Evolutionary conservation across 2,113 vertebrate genomes (phyloP).

Genomic region (Pycnonotus jocosus): DNA sequence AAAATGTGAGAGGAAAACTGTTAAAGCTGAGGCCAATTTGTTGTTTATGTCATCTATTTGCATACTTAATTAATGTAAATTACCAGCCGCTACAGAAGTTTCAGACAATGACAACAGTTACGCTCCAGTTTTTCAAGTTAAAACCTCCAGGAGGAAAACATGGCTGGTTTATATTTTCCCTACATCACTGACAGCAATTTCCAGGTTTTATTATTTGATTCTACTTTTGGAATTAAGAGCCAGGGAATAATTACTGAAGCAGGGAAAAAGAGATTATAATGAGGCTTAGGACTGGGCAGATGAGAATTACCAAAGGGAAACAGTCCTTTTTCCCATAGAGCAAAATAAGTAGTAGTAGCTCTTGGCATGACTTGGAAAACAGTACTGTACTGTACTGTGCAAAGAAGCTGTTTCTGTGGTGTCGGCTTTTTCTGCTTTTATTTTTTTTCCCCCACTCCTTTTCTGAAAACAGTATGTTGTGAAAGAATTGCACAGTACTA

Average conservation of each 20-base stretch:
- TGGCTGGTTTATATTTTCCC: background rate
- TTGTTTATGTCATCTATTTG: slow-evolving; percentile 33
- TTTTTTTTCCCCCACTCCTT: background rate
- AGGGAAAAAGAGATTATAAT: background rate
- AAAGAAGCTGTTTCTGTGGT: background rate
- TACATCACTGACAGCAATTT: background rate
- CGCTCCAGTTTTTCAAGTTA: background rate
- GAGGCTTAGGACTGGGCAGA: background rate
- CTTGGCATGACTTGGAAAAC: background rate
- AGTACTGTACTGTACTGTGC: background rate
- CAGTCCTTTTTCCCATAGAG: background rate
- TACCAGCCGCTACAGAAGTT: slow-evolving; percentile 20
- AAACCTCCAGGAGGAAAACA: slow-evolving; percentile 8
- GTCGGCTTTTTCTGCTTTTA: background rate
- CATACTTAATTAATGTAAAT: slow-evolving; percentile 58
- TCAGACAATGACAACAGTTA: slow-evolving; percentile 32
- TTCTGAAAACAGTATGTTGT: background rate
- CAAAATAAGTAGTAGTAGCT: background rate
- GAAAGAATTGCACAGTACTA: background rate
- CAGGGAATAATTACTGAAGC: background rate
- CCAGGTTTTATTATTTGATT: background rate
- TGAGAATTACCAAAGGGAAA: background rate
- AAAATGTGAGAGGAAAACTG: slow-evolving; percentile 21
- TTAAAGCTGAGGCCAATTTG: slow-evolving; percentile 51
- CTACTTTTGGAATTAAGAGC: background rate